phyloP scores from a whole-genome alignment of 2,113 vertebrate genomes.

The Arothron firmamentum region DNA sequence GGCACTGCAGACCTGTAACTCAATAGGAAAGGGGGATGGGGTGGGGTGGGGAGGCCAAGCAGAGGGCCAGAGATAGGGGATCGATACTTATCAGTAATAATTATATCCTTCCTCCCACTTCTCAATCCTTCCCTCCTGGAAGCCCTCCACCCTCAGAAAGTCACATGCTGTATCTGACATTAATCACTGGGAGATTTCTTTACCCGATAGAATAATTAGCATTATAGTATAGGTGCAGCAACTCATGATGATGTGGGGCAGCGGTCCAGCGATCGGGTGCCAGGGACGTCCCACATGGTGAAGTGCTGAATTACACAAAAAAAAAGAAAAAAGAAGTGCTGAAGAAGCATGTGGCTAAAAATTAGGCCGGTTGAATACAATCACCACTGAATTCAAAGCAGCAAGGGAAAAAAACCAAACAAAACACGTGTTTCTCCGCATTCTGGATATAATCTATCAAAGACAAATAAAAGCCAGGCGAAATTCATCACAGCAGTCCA shows the following conservation, averaged over 20 bases:
- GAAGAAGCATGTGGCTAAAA: constrained; percentile 44
- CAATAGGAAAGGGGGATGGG: constrained; percentile 67
- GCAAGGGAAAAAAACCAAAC: constrained; percentile 20
- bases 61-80: constrained; percentile 65
- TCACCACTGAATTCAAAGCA: constrained; percentile 9
- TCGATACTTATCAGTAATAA: constrained; percentile 81
- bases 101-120: constrained; percentile 73
- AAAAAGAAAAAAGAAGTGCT: not conserved
- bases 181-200: constrained; percentile 70
- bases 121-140: constrained; percentile 37
- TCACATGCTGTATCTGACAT: constrained; percentile 60
- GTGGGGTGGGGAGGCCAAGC: constrained; percentile 55
- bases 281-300: constrained; percentile 27
- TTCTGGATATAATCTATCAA: constrained; percentile 44
- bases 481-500: constrained; percentile 55
- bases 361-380: constrained; percentile 10
- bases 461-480: constrained; percentile 46
- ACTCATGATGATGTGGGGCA: constrained; percentile 56
- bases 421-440: constrained; percentile 34
- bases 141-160: constrained; percentile 57
- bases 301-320: constrained; percentile 17
- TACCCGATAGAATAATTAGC: constrained; percentile 70
- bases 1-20: constrained; percentile 79
- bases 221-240: constrained; percentile 42
- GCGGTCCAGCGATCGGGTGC: constrained; percentile 55